phyloP scores from a whole-genome alignment of 2,113 vertebrate genomes.

The Tringa solitaria region DNA sequence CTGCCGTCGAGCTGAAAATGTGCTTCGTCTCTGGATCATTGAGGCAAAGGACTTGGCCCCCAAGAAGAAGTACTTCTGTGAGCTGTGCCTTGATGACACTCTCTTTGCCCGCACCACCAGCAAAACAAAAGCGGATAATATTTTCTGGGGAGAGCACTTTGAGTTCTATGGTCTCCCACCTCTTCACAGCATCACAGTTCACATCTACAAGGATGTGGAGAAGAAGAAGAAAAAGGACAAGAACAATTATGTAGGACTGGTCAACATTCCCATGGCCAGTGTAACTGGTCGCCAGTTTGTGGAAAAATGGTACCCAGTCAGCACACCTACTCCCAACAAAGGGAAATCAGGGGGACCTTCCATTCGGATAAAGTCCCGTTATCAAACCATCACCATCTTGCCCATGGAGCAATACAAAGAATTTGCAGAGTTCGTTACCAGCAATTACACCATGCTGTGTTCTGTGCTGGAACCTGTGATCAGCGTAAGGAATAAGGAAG shows the following conservation, averaged over 20 bases:
- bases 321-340: slow-evolving; percentile 91
- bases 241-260: slow-evolving; percentile 94
- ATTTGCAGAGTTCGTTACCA: slow-evolving; percentile 95
- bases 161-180: slow-evolving; percentile 87
- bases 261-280: slow-evolving; percentile 88
- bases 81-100: slow-evolving; percentile 95
- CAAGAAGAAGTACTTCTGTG: slow-evolving; percentile 97
- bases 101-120: slow-evolving; percentile 95
- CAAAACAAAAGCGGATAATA: slow-evolving; percentile 90
- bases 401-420: slow-evolving; percentile 99
- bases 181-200: slow-evolving; percentile 88
- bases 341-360: slow-evolving; percentile 88
- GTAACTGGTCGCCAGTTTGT: slow-evolving; percentile 92
- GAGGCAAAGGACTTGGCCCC: slow-evolving; percentile 95
- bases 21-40: slow-evolving; percentile 95
- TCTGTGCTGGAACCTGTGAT: slow-evolving; percentile 95
- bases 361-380: slow-evolving; percentile 93
- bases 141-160: slow-evolving; percentile 98
- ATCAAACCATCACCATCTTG: slow-evolving; percentile 91
- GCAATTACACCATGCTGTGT: slow-evolving; percentile 90
- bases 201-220: slow-evolving; percentile 93
- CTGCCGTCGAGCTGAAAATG: slow-evolving; percentile 87
- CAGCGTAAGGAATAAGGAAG: slow-evolving; percentile 94
- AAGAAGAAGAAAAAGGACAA: slow-evolving; percentile 99
- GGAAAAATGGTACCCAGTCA: slow-evolving; percentile 97